Base-by-base conservation (phyloP, 2,797 vertebrate genomes). In the Decapterus maruadsi region DNA sequence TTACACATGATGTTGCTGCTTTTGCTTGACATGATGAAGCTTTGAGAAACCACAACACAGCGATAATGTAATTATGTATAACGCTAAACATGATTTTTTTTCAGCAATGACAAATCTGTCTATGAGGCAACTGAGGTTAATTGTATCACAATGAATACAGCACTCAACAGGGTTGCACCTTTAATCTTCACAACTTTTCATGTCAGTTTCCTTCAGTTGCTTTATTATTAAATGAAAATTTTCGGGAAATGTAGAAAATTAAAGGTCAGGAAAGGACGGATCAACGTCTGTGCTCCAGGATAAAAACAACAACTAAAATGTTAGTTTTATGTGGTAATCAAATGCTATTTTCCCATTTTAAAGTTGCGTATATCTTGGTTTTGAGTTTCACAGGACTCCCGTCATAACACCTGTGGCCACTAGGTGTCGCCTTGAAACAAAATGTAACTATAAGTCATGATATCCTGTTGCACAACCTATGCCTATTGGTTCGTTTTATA, bases 221-320 rank as follows among this genome's bases (percentile, higher is more conserved):
- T n/a, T n/a, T n/a, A n/a, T n/a, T n/a, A n/a, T n/a, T n/a, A n/a
- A n/a, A n/a, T n/a, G n/a, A n/a, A n/a, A n/a, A 48, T 58, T 43
- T 34, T 43, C 22, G 50, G 16, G 43, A 48, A 62, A 17, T 42
- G 10, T 26, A 75, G n/a, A 86, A 43, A 76, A 40, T 66, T 14
- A 80, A 43, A 84, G 34, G n/a, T 59, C 43, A n/a, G 72, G 42
- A 42, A 26, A 26, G 26, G 26, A 26, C n/a, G 48, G 57, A 38
- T 80, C 78, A 84, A 50, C 43, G 68, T 20, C 42, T 19, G 58
- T 34, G 31, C 31, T 34, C 31, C 31, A 34, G 31, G 31, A 34
- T 5, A 34, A 5, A 34, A 34, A 34, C 31, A 34, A 34, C 31
- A 34, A 34, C 31, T 34, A 34, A 34, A 34, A 34, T 34, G 31